Evolutionary conservation across 2,113 vertebrate species (phyloP).

Genomic region (Monopterus albus): DNA sequence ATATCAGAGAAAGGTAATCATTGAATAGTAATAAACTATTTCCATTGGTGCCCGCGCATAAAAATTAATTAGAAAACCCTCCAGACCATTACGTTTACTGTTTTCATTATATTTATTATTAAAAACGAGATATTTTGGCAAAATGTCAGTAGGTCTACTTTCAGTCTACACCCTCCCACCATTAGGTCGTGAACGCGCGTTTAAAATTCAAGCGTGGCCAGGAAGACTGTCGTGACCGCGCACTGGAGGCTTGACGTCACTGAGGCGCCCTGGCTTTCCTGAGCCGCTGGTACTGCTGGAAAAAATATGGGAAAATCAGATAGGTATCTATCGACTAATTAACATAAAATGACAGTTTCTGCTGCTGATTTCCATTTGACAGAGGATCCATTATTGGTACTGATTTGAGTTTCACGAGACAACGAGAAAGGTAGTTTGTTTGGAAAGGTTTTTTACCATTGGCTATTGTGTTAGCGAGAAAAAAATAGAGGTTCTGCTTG

Average conservation of each 20-base stretch:
- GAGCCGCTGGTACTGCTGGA: constrained; percentile 80
- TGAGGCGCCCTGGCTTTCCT: constrained; percentile 80
- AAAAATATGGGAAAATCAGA: constrained; percentile 74
- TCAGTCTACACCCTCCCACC: background rate
- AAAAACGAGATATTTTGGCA: no score
- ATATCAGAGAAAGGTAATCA: no score
- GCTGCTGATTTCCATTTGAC: constrained; percentile 7
- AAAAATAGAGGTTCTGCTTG: constrained; percentile 61
- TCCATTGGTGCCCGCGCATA: no score
- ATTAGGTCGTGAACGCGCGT: constrained; percentile 60
- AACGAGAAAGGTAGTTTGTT: constrained; percentile 71
- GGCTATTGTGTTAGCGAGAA: constrained; percentile 73
- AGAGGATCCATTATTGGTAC: constrained; percentile 25
- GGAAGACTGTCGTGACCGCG: constrained; percentile 72
- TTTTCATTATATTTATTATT: background rate
- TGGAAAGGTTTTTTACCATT: constrained; percentile 46
- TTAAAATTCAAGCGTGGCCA: constrained; percentile 77
- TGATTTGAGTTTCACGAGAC: constrained; percentile 41
- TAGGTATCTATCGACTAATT: constrained; percentile 47
- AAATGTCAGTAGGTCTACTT: background rate
- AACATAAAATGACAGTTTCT: constrained; percentile 50
- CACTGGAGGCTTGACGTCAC: constrained; percentile 83
- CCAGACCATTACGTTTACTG: background rate
- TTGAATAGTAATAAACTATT: no score
- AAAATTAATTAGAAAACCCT: background rate